Percentiles rank a stretch among this genome's conserved stretches.
phyloP scores from a whole-genome alignment of 2,888 invertebrate genomes.

The Frankliniella intonsa region DNA sequence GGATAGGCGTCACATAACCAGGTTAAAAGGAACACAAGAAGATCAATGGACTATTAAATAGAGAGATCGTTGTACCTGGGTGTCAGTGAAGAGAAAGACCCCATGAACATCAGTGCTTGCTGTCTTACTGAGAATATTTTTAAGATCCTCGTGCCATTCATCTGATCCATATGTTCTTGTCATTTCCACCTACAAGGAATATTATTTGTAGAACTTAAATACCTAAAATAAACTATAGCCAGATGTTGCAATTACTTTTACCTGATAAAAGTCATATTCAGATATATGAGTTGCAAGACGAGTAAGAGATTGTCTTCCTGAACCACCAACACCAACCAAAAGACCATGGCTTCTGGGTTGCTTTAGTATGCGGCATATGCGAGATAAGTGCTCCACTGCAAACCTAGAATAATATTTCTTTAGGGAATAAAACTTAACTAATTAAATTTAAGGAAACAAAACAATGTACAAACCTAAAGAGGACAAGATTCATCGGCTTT shows the following conservation, averaged over 20 bases:
- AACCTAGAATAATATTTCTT: constrained; percentile 56
- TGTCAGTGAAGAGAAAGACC: constrained; percentile 86
- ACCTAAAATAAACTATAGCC: neutral
- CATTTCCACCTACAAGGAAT: constrained; percentile 71
- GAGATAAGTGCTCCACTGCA: constrained; percentile 89
- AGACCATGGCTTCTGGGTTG: constrained; percentile 88
- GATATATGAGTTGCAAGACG: constrained; percentile 88
- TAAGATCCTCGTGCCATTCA: constrained; percentile 92
- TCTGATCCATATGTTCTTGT: constrained; percentile 73
- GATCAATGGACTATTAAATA: neutral
- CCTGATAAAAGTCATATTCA: constrained; percentile 81
- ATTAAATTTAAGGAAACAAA: constrained; percentile 24
- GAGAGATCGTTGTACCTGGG: constrained; percentile 57
- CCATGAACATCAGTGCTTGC: constrained; percentile 80
- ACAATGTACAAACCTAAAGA: constrained; percentile 61
- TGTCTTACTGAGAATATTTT: constrained; percentile 70
- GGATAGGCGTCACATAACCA: constrained; percentile 31
- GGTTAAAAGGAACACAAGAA: neutral
- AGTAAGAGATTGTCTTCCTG: constrained; percentile 87
- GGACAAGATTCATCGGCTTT: constrained; percentile 91
- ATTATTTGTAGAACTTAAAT: neutral
- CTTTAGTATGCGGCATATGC: constrained; percentile 83
- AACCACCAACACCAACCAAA: constrained; percentile 88
- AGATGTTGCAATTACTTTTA: constrained; percentile 36
- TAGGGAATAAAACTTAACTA: constrained; percentile 30